Base-by-base conservation (phyloP, 2,797 vertebrate genomes). In the Salarias fasciatus region DNA sequence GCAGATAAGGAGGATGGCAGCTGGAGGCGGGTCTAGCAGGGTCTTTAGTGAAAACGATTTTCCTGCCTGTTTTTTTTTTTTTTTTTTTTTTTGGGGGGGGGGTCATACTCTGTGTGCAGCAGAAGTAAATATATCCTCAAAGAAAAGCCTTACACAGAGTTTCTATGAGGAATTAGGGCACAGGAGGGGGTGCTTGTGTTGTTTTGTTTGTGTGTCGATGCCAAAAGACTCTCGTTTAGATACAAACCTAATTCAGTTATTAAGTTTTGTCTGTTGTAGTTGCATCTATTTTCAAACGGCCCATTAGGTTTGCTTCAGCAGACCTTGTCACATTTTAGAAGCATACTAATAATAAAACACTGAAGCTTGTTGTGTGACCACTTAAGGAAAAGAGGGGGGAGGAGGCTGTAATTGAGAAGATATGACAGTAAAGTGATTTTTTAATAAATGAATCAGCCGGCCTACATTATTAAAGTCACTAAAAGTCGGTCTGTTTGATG, bases 1-100 rank as follows among this genome's bases (percentile, higher is more conserved):
- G 65, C 13, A 73, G 83, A 87, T 86, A 86, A 85, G 71, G 31
- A 66, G 53, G 55, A 35, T 42, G 60, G 53, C 1, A 14, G 2
- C 37, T 45, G 28, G 53, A 43, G 29, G 43, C 33, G 13, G 37
- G 37, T 57, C 55, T 75, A 49, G 77, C 54, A 38, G 56, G 66
- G 65, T 83, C 63, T 79, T 72, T 65, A 78, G 65, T 49, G 33
- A 48, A 63, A 77, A 64, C 15, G 11, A 58, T 75, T 77, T 77
- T 44, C 41, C 36, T 59, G 53, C 61, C 40, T 66, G n/a, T 1
- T 15, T 49, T 33, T 52, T 52, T 50, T 52, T 52, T 51, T 11
- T n/a, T 38, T 40, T 43, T 61, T n/a, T n/a, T n/a, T n/a, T n/a
- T n/a, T n/a, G n/a, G n/a, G n/a, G n/a, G n/a, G n/a, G n/a, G n/a